Evolutionary conservation across 2,113 vertebrate species (phyloP).

Genomic region (Morone saxatilis): DNA sequence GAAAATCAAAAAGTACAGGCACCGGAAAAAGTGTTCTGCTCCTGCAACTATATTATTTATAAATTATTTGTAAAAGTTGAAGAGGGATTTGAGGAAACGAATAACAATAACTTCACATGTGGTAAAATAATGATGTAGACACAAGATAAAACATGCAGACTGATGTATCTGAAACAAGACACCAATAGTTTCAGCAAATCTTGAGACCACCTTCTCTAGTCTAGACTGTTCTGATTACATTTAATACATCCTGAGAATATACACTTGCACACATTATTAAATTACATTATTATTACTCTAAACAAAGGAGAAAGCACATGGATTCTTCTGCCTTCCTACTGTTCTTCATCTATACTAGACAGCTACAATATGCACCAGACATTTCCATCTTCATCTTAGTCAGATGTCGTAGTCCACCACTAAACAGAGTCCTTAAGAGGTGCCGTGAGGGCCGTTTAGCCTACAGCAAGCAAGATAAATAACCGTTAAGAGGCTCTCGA

Average conservation of each 20-base stretch:
- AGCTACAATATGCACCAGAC: conserved; percentile 36
- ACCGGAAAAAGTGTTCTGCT: neutral
- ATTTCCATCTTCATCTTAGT: conserved; percentile 54
- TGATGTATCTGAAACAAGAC: no score
- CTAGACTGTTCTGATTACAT: conserved; percentile 39
- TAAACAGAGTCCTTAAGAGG: conserved; percentile 31
- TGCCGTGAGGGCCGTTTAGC: conserved; percentile 41
- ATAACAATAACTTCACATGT: neutral
- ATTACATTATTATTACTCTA: conserved; percentile 32
- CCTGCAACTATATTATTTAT: conserved; percentile 12
- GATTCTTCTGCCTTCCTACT: conserved; percentile 15
- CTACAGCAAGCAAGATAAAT: conserved; percentile 63
- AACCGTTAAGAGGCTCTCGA: conserved; percentile 68
- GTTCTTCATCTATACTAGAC: conserved; percentile 1
- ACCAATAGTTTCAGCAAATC: neutral
- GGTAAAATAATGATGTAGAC: conserved; percentile 14
- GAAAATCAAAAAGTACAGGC: conserved; percentile 12
- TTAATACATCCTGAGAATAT: conserved; percentile 45
- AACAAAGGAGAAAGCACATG: conserved; percentile 40
- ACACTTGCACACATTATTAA: conserved; percentile 55
- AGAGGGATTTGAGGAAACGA: conserved; percentile 21
- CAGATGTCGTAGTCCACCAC: conserved; percentile 34
- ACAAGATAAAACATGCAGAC: neutral
- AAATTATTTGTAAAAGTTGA: neutral
- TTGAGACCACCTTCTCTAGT: conserved; percentile 15